Conservation (phyloP, 2,888 invertebrate species). For the Unio delphinus region DNA sequence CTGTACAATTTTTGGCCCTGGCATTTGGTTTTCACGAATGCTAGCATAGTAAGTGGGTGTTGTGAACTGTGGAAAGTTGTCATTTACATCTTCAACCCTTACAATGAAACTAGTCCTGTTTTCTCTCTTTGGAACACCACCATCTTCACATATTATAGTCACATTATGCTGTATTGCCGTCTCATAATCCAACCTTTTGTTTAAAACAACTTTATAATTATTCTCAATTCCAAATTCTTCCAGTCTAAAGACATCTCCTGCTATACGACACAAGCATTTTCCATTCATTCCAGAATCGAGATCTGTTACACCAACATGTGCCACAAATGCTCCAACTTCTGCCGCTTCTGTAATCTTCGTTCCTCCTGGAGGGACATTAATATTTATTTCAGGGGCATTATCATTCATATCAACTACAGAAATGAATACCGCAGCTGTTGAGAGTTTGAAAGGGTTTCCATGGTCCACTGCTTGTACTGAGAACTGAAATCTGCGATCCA, state of each 20-base stretch:
- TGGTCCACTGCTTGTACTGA: conserved; percentile 73
- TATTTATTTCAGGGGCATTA: conserved; percentile 88
- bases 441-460: conserved; percentile 46
- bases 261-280: conserved; percentile 52
- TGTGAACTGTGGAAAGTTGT: conserved; percentile 58
- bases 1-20: conserved; percentile 47
- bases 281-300: conserved; percentile 55
- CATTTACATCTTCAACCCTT: conserved; percentile 62
- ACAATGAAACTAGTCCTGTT: conserved; percentile 53
- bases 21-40: conserved; percentile 56
- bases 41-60: conserved; percentile 49
- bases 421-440: conserved; percentile 75
- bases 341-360: conserved; percentile 77
- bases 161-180: conserved; percentile 48
- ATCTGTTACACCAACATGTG: conserved; percentile 86
- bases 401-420: conserved; percentile 82
- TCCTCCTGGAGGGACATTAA: conserved; percentile 87
- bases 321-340: conserved; percentile 90
- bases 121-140: conserved; percentile 57
- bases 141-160: conserved; percentile 58
- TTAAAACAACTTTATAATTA: conserved; percentile 49
- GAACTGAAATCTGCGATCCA: conserved; percentile 81
- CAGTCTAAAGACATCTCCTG: conserved; percentile 36
- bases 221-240: conserved; percentile 41
- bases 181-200: conserved; percentile 59